Evolutionary conservation across 2,113 vertebrate species (phyloP).

Genomic region (Ciconia maguari): DNA sequence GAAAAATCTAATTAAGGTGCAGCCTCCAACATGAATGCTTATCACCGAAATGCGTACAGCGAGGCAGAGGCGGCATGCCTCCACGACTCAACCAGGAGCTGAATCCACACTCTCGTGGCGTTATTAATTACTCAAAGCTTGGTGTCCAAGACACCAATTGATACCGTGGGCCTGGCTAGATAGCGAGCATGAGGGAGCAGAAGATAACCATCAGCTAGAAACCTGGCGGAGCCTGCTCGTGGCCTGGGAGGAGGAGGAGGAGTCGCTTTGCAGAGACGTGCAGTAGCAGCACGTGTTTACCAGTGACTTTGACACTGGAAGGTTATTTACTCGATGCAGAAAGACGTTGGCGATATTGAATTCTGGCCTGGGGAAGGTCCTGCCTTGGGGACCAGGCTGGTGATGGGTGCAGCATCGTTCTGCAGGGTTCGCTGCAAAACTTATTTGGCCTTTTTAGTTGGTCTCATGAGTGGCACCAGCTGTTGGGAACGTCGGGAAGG

Average conservation of each 20-base stretch:
- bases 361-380: neutral
- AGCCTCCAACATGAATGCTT: slow-evolving; percentile 61
- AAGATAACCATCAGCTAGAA: slow-evolving; percentile 16
- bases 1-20: slow-evolving; percentile 64
- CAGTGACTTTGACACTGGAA: neutral
- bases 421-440: neutral
- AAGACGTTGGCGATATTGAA: rapidly evolving
- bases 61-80: neutral
- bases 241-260: neutral
- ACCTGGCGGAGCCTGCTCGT: neutral
- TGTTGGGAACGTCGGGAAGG: neutral
- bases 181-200: slow-evolving; percentile 7
- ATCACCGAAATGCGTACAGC: slow-evolving; percentile 16
- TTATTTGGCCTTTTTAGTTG: neutral
- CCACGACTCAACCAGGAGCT: slow-evolving; percentile 6
- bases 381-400: neutral
- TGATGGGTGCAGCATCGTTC: neutral
- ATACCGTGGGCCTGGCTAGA: slow-evolving; percentile 29
- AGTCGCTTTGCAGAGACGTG: neutral
- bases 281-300: neutral
- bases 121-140: slow-evolving; percentile 66
- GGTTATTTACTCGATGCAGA: neutral
- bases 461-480: neutral
- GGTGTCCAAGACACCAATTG: slow-evolving; percentile 38
- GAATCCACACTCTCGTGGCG: slow-evolving; percentile 24